Evolutionary conservation across 2,888 invertebrate species (phyloP).

Genomic region (Stictocephala bisonia): DNA sequence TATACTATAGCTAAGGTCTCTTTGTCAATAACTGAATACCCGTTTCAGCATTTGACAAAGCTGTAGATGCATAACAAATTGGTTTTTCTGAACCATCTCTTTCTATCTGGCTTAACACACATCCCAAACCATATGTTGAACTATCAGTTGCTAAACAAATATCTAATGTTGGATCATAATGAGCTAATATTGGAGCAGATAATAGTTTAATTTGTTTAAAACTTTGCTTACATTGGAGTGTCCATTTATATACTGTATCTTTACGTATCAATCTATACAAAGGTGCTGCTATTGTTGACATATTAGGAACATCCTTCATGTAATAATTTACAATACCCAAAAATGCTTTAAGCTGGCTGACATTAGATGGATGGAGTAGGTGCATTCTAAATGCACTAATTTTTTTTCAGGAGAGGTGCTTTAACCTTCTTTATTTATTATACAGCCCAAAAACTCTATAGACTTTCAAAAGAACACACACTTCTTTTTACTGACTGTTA

Average conservation of each 20-base stretch:
- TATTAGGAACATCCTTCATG: constrained; percentile 7
- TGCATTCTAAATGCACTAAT: constrained; percentile 49
- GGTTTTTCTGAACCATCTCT: background rate
- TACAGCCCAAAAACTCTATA: constrained; percentile 61
- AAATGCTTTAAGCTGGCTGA: background rate
- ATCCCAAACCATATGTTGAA: no score
- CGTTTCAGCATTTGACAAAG: constrained; percentile 1
- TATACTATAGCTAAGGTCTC: constrained; percentile 19
- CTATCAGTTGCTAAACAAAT: background rate
- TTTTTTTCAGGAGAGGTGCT: constrained; percentile 51
- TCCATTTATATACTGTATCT: constrained; percentile 4
- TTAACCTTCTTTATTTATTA: constrained; percentile 54
- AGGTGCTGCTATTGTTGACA: background rate
- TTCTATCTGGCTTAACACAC: background rate
- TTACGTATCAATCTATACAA: constrained; percentile 9
- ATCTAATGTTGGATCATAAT: constrained; percentile 8
- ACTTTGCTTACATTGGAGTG: background rate
- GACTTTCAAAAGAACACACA: constrained; percentile 61
- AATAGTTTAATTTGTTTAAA: constrained; percentile 4
- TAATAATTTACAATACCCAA: constrained; percentile 15
- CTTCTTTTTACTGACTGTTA: constrained; percentile 60
- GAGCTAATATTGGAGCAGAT: background rate
- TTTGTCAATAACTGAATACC: constrained; percentile 27
- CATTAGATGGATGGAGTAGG: constrained; percentile 11
- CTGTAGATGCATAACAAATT: no score